Evolutionary conservation across 2,113 vertebrate genomes (phyloP).

Genomic region (Potamarius usumacintae): DNA sequence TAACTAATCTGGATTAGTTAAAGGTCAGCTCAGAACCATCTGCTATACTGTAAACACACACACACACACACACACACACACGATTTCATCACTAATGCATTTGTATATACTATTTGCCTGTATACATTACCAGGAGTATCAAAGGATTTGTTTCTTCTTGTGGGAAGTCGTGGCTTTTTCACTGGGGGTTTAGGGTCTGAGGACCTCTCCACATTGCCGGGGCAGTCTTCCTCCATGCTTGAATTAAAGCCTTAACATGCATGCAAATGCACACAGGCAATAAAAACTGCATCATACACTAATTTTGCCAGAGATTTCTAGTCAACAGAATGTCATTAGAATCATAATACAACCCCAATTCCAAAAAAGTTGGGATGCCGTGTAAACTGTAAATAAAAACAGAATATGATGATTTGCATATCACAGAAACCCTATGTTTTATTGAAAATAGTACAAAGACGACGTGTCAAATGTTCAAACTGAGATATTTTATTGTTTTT

Average conservation of each 20-base stretch:
- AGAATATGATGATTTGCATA: constrained; percentile 46
- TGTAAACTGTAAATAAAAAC: too few relatives aligned
- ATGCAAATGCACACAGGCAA: neutral
- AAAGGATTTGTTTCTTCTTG: constrained; percentile 73
- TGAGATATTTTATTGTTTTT: too few relatives aligned
- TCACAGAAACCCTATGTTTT: too few relatives aligned
- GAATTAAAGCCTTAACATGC: constrained; percentile 53
- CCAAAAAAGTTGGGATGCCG: constrained; percentile 68
- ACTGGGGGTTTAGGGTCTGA: constrained; percentile 71
- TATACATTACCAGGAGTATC: constrained; percentile 65
- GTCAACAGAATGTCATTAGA: neutral
- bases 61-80: constrained; percentile 8
- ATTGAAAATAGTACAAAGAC: too few relatives aligned
- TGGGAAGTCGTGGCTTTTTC: constrained; percentile 71
- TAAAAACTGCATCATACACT: neutral
- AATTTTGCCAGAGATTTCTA: neutral
- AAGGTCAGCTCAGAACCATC: constrained; percentile 49
- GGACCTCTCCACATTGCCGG: constrained; percentile 68
- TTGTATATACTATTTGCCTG: neutral
- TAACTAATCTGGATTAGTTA: constrained; percentile 42
- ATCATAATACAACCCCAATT: constrained; percentile 61
- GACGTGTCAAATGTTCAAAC: too few relatives aligned
- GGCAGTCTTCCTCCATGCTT: constrained; percentile 68
- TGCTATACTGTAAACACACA: constrained; percentile 7
- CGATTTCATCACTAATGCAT: constrained; percentile 25